Percentiles rank a stretch among this genome's conserved stretches.
Evolutionary conservation across 2,888 invertebrate species (phyloP).

Genomic region (Zaprionus obscuricornis): DNA sequence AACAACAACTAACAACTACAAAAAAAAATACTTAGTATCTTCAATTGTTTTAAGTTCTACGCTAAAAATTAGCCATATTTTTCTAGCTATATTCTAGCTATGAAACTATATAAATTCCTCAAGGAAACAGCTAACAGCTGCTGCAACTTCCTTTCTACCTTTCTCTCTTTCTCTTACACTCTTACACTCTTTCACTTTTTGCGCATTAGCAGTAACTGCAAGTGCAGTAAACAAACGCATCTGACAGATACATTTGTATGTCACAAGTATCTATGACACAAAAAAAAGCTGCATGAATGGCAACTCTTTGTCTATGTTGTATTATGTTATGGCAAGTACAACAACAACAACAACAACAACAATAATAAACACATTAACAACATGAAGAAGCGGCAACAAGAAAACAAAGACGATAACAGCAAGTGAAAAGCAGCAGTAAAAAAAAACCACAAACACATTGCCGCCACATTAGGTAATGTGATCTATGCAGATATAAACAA

Average conservation of each 20-base stretch:
- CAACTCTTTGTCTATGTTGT: conserved; percentile 34
- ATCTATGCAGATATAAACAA: conserved; percentile 54
- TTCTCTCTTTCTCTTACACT: too few species aligned
- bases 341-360: too few species aligned
- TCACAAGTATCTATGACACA: conserved; percentile 44
- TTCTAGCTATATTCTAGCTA: too few species aligned
- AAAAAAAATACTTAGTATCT: too few species aligned
- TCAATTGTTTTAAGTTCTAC: too few species aligned
- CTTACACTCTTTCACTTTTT: too few species aligned
- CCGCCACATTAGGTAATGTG: conserved; percentile 71
- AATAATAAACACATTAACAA: conserved; percentile 11
- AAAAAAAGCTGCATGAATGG: conserved; percentile 47
- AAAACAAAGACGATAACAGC: conserved; percentile 33
- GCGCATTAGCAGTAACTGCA: conserved; percentile 4
- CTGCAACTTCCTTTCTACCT: too few species aligned
- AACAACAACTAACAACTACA: too few species aligned
- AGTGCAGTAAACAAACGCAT: conserved; percentile 24
- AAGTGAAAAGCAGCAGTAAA: conserved; percentile 55
- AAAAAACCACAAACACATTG: conserved; percentile 42
- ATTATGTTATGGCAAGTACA: too few species aligned
- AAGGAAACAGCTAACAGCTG: too few species aligned
- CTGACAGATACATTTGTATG: conserved; percentile 38
- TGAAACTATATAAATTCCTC: too few species aligned
- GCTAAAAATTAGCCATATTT: too few species aligned
- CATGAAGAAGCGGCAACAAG: conserved; percentile 35